Percentiles rank a stretch among this genome's conserved stretches.
These are phyloP conservation scores for Notamacropus eugenii DNA, from an alignment of 2,797 vertebrate genomes.

Conservation along the genomic window DNA sequence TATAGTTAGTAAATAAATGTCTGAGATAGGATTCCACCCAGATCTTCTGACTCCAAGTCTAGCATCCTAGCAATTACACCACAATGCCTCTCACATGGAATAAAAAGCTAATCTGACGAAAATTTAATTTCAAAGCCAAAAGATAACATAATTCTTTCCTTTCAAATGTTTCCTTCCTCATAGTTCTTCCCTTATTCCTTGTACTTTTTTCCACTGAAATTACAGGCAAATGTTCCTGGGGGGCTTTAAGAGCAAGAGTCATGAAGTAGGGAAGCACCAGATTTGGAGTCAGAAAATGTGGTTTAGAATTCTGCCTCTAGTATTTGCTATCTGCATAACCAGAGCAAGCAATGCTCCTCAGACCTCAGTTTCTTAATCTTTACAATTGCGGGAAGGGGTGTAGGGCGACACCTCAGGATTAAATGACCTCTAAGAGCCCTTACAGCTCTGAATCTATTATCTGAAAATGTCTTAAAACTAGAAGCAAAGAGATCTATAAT, in stretches of 20 bases:
- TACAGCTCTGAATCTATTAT: neutral
- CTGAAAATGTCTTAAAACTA: slow-evolving; percentile 41
- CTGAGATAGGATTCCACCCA: neutral
- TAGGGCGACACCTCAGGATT: neutral
- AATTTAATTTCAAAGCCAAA: neutral
- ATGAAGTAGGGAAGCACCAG: neutral
- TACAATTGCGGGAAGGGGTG: neutral
- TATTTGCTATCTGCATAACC: neutral
- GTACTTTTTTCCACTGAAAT: neutral
- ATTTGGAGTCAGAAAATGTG: neutral
- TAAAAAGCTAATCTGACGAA: neutral
- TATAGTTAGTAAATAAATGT: neutral
- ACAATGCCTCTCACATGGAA: neutral
- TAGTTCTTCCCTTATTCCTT: neutral
- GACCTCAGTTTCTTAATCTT: neutral
- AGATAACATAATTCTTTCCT: neutral
- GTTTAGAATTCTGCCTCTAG: neutral
- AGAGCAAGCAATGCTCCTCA: neutral
- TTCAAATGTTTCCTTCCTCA: neutral
- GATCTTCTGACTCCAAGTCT: neutral
- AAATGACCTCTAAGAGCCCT: neutral
- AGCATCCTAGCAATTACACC: neutral
- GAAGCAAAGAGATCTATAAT: slow-evolving; percentile 42
- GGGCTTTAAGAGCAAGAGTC: neutral
- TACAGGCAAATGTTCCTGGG: neutral